Conservation (phyloP, 1,140 invertebrate genomes). For the Drosophila aff. region DNA sequence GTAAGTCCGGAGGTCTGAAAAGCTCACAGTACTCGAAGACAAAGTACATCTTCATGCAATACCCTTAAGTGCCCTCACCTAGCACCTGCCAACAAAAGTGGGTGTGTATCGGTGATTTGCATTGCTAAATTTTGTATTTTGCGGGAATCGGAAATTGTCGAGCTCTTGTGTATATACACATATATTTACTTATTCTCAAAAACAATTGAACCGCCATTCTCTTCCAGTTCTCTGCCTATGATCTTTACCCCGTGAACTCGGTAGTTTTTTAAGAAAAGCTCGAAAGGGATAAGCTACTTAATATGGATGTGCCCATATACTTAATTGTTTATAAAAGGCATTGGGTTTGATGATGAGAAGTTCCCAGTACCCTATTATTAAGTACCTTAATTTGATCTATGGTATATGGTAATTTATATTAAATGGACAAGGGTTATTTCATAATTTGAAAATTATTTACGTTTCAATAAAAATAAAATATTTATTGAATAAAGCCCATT, state of each 20-base stretch:
- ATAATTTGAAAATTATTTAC: background rate
- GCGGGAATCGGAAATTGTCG: slow-evolving; percentile 10
- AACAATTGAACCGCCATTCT: slow-evolving; percentile 54
- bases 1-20: background rate
- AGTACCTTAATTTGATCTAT: background rate
- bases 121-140: slow-evolving; percentile 37
- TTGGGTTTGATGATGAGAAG: background rate
- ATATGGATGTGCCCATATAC: background rate
- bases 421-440: too few relatives aligned
- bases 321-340: background rate
- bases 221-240: slow-evolving; percentile 18
- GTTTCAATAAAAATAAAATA: background rate
- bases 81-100: slow-evolving; percentile 27
- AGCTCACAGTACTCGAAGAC: background rate
- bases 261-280: slow-evolving; percentile 12
- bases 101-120: slow-evolving; percentile 47
- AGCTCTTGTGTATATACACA: slow-evolving; percentile 1
- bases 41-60: slow-evolving; percentile 4
- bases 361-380: background rate
- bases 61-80: background rate
- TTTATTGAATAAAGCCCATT: background rate
- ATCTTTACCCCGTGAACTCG: slow-evolving; percentile 12
- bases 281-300: background rate
- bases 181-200: slow-evolving; percentile 21
- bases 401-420: background rate